Conservation (phyloP, 2,113 vertebrate genomes). For the Carlito syrichta region DNA sequence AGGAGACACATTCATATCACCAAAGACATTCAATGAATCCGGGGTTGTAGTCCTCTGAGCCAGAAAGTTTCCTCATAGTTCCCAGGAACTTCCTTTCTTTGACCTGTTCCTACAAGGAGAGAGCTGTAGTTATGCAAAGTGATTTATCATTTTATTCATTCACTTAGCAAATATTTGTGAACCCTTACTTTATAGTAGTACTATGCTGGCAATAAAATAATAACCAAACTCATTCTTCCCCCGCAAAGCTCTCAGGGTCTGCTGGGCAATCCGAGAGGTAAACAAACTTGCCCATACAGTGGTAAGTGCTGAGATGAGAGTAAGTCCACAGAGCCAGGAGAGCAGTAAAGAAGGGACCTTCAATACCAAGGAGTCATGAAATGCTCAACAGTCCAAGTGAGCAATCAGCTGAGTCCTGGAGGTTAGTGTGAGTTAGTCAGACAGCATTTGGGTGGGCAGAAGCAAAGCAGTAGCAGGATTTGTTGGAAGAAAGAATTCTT, state of each 20-base stretch:
- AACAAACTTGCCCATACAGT: not conserved
- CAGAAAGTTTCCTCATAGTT: not conserved
- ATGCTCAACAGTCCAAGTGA: not conserved
- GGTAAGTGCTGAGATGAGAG: not conserved
- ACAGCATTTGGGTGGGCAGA: not conserved
- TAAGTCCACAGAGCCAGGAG: not conserved
- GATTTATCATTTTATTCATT: conserved; percentile 8
- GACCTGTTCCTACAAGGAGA: not conserved
- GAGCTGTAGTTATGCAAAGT: not conserved
- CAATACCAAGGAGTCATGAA: not conserved
- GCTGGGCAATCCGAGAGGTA: not conserved
- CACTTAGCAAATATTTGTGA: not conserved
- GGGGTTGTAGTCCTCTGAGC: not conserved
- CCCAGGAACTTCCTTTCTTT: not conserved
- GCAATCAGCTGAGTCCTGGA: not conserved
- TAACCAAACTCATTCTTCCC: not conserved
- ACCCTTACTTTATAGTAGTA: not conserved
- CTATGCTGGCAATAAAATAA: not conserved
- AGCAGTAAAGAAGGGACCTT: not conserved
- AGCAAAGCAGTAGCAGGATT: not conserved
- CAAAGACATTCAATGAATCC: not conserved
- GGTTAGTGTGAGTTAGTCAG: not conserved
- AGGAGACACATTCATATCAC: not conserved
- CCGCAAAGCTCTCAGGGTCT: not conserved
- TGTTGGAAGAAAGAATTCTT: not conserved